Evolutionary conservation across 2,113 vertebrate species (phyloP), one percentile per base, ranked within the genome.

Genomic region (Aix galericulata): DNA sequence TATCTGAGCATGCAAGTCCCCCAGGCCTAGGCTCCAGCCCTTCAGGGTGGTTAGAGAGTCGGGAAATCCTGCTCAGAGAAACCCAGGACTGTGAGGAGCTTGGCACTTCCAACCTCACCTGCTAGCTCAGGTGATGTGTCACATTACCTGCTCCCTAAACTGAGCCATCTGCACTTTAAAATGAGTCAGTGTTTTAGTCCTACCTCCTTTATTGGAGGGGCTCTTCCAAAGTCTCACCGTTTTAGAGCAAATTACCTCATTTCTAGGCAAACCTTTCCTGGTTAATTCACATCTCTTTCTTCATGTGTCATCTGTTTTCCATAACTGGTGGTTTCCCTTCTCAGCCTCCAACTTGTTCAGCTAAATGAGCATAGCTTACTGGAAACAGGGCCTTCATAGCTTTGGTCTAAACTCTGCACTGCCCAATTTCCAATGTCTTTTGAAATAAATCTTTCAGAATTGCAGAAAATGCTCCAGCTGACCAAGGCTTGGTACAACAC

Each of bases 21-120:
- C 26, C 29, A 31, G 32, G 11, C 1, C 0, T 2, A 2, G 59
- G 46, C 60, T 50, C 18, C 2, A 0, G 67, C 42, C 50, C 42
- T 86, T 32, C 46, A 60, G 69, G 42, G 26, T 56, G 36, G 38
- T 48, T 63, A 36, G 40, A 67, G 52, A 67, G 27, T 10, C 4
- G 42, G 53, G 52, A 50, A 82, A 58, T 40, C 14, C 38, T 60
- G 27, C 44, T 40, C 25, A 56, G 73, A 53, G 77, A 75, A 87
- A 67, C 11, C 9, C 38, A 46, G 46, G 62, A 56, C 32, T 26
- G 29, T 15, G 66, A 32, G 75, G 9, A 12, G 55, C 20, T 64
- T 64, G 74, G n/a, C 44, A 36, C 22, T 66, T 75, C n/a, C 34
- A 76, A 55, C 56, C 68, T 80, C n/a, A 36, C 50, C 22, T 88